Conservation (phyloP, 2,113 vertebrate genomes). For the Dermatemys mawii region DNA sequence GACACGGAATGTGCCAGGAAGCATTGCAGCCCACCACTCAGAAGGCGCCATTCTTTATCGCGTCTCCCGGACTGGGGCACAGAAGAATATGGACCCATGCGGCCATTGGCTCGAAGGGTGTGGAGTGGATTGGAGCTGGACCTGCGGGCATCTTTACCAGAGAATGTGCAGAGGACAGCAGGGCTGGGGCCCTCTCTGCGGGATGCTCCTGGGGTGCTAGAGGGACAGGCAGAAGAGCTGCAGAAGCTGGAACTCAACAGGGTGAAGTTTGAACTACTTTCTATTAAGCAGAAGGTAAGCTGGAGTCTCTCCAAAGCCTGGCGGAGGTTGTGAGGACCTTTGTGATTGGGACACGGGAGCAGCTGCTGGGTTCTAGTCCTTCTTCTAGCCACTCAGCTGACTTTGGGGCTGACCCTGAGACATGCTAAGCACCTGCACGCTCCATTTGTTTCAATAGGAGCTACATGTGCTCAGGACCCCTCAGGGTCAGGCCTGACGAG, state of each 20-base stretch:
- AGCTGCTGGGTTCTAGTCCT: not conserved
- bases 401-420: not conserved
- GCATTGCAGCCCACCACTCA: conserved; percentile 42
- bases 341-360: not conserved
- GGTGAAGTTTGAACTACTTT: conserved; percentile 58
- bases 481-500: not conserved
- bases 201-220: conserved; percentile 45
- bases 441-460: not conserved
- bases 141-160: conserved; percentile 23
- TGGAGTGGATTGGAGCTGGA: conserved; percentile 21
- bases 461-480: not conserved
- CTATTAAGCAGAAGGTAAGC: conserved; percentile 76
- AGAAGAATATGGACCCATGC: conserved; percentile 12
- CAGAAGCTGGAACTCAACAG: conserved; percentile 52
- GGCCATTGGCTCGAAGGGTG: not conserved
- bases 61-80: conserved; percentile 22
- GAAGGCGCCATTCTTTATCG: conserved; percentile 73
- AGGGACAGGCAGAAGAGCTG: conserved; percentile 54
- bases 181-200: conserved; percentile 42
- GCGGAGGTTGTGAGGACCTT: not conserved
- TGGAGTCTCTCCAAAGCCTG: too few species aligned
- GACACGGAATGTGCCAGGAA: conserved; percentile 34
- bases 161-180: conserved; percentile 51
- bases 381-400: not conserved
- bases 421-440: not conserved